Evolutionary conservation across 2,113 vertebrate genomes (phyloP).

Genomic region (Odobenus rosmarus): DNA sequence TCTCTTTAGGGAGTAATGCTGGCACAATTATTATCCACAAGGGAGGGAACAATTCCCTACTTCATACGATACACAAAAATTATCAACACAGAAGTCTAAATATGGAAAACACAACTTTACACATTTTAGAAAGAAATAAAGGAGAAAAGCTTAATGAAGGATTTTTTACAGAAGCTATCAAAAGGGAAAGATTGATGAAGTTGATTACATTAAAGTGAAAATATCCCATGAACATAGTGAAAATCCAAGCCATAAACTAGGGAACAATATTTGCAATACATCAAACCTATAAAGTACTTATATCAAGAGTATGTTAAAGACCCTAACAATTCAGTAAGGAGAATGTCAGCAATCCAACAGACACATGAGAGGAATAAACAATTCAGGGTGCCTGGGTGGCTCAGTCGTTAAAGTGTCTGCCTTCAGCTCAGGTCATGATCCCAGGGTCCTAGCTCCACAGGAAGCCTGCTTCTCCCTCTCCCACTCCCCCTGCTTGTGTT

Average conservation of each 20-base stretch:
- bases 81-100: not conserved
- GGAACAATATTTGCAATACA: not conserved
- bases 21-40: not conserved
- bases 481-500: too few species aligned
- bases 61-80: not conserved
- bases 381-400: not conserved
- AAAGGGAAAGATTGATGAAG: not conserved
- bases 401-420: too few species aligned
- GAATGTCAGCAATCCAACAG: not conserved
- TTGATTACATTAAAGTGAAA: not conserved
- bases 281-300: not conserved
- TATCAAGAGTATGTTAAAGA: not conserved
- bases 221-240: not conserved
- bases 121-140: conserved; percentile 16
- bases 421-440: too few species aligned
- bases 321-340: not conserved
- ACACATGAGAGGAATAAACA: not conserved
- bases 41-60: not conserved
- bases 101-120: not conserved
- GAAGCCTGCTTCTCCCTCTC: too few species aligned
- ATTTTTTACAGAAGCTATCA: not conserved
- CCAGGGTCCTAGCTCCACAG: too few species aligned
- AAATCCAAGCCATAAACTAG: not conserved
- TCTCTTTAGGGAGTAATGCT: not conserved
- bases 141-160: not conserved